Base-by-base conservation (phyloP, 2,797 vertebrate species). In the Sorex maritimensis region DNA sequence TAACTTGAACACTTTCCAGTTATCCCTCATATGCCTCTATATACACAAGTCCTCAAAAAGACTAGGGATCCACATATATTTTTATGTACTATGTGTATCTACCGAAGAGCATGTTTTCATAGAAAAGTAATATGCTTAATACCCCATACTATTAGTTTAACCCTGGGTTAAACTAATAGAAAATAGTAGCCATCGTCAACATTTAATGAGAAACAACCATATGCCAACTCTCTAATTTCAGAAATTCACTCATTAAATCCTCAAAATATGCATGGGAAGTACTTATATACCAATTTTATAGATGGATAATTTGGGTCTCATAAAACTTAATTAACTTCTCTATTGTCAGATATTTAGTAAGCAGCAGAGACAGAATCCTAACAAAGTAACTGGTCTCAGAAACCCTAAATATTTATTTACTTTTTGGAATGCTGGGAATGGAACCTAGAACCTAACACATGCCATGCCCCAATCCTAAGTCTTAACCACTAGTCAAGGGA, bases 201-300 rank as follows among this genome's bases (percentile, higher is more conserved):
- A 91, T 68, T 84, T 67, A 80, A 12, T 79, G 46, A 88, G n/a
- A 28, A 21, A 24, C 83, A 73, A 80, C 74, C 49, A 79, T 12
- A 71, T 72, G 52, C 83, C 63, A 86, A 86, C 52, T 11, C 26
- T 71, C 17, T 81, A 65, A 52, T 81, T 63, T 2, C 12, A 91
- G 71, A 44, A 92, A 92, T 71, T 86, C 85, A 92, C 24, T 65
- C 34, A 86, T 58, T 65, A 89, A 89, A 44, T 92, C 28, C 7
- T 90, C 46, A 77, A 86, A 85, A 74, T 75, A 85, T 34, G n/a
- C 17, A 75, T 28, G 88, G 15, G 34, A 86, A 82, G 19, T 73
- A 72, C 58, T 41, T 65, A 85, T 28, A 23, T 2, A 61, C 19
- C 24, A 28, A 34, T 84, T 87, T 83, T 41, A 90, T 17, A 81